These are phyloP conservation scores for Dorcus parallelipipedus DNA, from an alignment of 2,888 invertebrate species.

Conservation along the genomic window DNA sequence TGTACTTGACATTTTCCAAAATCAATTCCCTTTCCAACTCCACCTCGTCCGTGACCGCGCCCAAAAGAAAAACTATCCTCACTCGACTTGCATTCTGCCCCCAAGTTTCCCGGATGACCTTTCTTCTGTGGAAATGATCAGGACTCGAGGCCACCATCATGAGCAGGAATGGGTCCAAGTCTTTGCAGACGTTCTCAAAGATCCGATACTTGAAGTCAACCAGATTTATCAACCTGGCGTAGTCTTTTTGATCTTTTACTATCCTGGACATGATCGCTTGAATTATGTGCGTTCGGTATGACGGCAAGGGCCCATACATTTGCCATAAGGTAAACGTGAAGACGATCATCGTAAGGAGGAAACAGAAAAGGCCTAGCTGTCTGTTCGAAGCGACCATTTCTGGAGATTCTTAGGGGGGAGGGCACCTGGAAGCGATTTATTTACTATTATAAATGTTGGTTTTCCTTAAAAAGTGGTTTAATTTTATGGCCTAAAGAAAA, in stretches of 20 bases:
- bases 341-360: too few species aligned
- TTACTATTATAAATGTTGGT: too few species aligned
- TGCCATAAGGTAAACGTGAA: too few species aligned
- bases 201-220: slow-evolving; percentile 61
- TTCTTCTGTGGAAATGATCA: slow-evolving; percentile 60
- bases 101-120: slow-evolving; percentile 71
- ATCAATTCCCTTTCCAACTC: slow-evolving; percentile 42
- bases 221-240: slow-evolving; percentile 55
- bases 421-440: too few species aligned
- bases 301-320: too few species aligned
- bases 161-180: slow-evolving; percentile 54
- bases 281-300: too few species aligned
- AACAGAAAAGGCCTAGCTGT: too few species aligned
- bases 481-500: too few species aligned
- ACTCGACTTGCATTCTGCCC: slow-evolving; percentile 56
- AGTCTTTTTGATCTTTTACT: slow-evolving; percentile 29
- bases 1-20: slow-evolving; percentile 56
- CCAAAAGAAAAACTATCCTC: slow-evolving; percentile 66
- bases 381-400: too few species aligned
- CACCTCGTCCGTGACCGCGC: slow-evolving; percentile 48
- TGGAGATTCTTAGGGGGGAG: too few species aligned
- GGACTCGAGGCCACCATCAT: slow-evolving; percentile 70
- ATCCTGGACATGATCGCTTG: too few species aligned
- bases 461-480: too few species aligned
- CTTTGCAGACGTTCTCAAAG: slow-evolving; percentile 48